Percentiles rank a stretch among this genome's conserved stretches.
Conservation (phyloP, 2,113 vertebrate species). For the Enhydra lutris region DNA sequence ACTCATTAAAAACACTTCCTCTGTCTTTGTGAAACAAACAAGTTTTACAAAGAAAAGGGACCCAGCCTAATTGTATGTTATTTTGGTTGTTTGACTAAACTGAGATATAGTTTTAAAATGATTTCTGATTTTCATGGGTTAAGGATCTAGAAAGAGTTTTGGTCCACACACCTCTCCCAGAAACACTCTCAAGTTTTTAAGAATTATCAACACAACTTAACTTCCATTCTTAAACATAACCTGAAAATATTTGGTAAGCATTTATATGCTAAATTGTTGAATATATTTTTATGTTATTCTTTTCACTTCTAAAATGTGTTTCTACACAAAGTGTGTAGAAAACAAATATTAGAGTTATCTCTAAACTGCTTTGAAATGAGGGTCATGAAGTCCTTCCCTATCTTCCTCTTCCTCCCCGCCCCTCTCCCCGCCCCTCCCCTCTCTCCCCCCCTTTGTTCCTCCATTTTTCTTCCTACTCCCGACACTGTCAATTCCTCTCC, state of each 20-base stretch:
- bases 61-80: not conserved
- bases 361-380: conserved; percentile 45
- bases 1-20: not conserved
- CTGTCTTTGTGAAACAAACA: conserved; percentile 40
- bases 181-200: not conserved
- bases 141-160: not conserved
- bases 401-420: conserved; percentile 64
- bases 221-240: not conserved
- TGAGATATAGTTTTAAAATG: conserved; percentile 30
- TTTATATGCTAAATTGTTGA: not conserved
- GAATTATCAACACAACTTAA: not conserved
- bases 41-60: conserved; percentile 41
- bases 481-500: conserved; percentile 69
- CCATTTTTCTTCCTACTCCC: conserved; percentile 73
- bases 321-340: not conserved
- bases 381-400: conserved; percentile 7
- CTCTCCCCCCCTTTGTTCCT: conserved; percentile 64
- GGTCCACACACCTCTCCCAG: not conserved
- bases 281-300: not conserved
- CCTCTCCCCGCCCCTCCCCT: not conserved
- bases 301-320: conserved; percentile 23
- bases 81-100: conserved; percentile 43
- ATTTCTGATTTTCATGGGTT: conserved; percentile 47
- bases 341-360: not conserved
- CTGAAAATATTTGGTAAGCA: conserved; percentile 30